Evolutionary conservation across 2,113 vertebrate species (phyloP), one percentile per base, ranked within the genome.

Genomic region (Canis aureus): DNA sequence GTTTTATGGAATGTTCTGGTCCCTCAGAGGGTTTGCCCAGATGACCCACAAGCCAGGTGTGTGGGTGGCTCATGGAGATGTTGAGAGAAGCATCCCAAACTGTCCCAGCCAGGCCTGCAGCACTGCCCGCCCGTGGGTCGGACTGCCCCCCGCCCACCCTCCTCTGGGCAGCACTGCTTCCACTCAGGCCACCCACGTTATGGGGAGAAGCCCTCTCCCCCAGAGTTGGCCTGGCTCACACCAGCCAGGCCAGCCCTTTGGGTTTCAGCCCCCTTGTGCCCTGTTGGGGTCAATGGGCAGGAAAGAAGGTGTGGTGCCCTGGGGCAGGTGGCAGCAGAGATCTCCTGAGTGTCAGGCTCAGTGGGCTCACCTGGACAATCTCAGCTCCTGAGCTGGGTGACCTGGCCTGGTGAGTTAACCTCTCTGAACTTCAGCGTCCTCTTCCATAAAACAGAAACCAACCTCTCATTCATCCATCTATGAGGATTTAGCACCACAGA

Each of bases 61-160:
- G 43, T 2, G 20, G 29, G 20, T 49, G 60, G 38, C 38, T 69
- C 29, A 17, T 4, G 7, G 29, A 22, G 53, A 76, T 53, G 32
- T 19, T 5, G n/a, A 43, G 38, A 84, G 49, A 22, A 73, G 49
- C 59, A 32, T 13, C 59, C 62, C 17, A 0, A 3, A 2, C 49
- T 2, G 5, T 32, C 92, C 79, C 55, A 71, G 78, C 66, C 85
- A 51, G 71, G 29, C 32, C 60, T 19, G 13, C 8, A 7, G 49
- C 51, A 19, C 55, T 35, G 71, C 29, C 38, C 0, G 0, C 17
- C 20, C 10, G 2, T 49, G 57, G 27, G 13, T 5, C 3, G 2
- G 51, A 2, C 25, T 32, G 0, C 49, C 67, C 15, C 27, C 1
- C 0, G 0, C 35, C 35, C 32, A 29, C 20, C 9, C 1, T 0